phyloP scores from a whole-genome alignment of 2,888 invertebrate genomes.

The Shargacucullia verbasci region DNA sequence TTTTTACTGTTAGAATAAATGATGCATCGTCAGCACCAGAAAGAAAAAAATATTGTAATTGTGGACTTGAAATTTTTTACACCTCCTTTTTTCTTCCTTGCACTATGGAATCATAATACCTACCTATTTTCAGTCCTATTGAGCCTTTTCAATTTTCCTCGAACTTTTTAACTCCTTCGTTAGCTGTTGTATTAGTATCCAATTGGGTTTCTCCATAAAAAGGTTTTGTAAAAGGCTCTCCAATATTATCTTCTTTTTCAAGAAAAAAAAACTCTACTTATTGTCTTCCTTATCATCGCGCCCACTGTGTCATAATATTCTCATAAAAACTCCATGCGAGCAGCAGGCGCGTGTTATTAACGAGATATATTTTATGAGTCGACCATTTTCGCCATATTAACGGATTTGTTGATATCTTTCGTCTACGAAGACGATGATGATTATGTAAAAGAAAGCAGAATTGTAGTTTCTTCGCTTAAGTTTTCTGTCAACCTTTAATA shows the following conservation, averaged over 20 bases:
- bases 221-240: too few species aligned
- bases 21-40: too few species aligned
- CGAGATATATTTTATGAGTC: conserved; percentile 34
- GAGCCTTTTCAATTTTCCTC: neutral
- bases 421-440: neutral
- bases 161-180: neutral
- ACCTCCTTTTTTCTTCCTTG: too few species aligned
- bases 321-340: conserved; percentile 31
- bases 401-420: conserved; percentile 5
- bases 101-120: too few species aligned
- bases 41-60: too few species aligned
- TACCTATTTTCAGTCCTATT: too few species aligned
- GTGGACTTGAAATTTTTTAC: too few species aligned
- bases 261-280: neutral
- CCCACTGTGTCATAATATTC: conserved; percentile 21
- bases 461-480: too few species aligned
- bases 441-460: neutral
- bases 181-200: neutral
- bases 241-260: neutral
- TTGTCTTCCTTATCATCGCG: conserved; percentile 24
- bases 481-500: too few species aligned
- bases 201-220: too few species aligned
- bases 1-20: too few species aligned
- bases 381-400: conserved; percentile 4
- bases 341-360: conserved; percentile 29